Evolutionary conservation across 2,113 vertebrate species (phyloP), one percentile per base, ranked within the genome.

Genomic region (Lepisosteus oculatus): DNA sequence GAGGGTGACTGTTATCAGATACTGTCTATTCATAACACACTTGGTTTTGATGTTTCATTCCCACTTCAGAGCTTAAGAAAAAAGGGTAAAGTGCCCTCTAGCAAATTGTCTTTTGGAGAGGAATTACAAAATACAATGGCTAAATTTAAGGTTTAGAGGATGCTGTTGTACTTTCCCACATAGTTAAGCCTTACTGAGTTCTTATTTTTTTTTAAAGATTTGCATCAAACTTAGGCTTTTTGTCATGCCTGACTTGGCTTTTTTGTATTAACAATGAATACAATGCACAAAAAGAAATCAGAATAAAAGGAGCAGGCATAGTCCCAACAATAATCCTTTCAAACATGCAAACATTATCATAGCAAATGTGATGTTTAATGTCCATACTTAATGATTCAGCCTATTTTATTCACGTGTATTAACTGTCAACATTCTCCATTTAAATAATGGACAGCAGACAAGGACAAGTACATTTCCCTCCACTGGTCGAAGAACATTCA

Each of bases 361-460:
- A 43, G 42, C 56, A 59, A 42, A 61, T 61, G n/a, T 15, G 13
- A 59, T 45, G 15, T 56, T 0, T 42, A 11, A 73, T 17, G 15
- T 61, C 7, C 61, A 6, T 69, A 51, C 55, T 72, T 9, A 12
- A 6, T 64, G 63, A 57, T 47, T 65, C 47, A 69, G 55, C 43
- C 14, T 59, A 6, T 64, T 47, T 17, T 63, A 55, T 47, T 65
- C 17, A 65, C 0, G 47, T 9, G 47, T 51, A 51, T 51, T 51
- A 51, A 51, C 9, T 51, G 47, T 51, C 47, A 9, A 51, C 1
- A 51, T 5, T 51, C 47, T 5, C 4, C 4, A 9, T 51, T 51
- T 51, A 51, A 51, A 51, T 5, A 51, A 51, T 51, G 9, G 47
- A 51, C 9, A 9, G 5, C 47, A 51, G 47, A 51, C 9, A 6